A percentile compares a stretch with the other conserved stretches of the same genome.
phyloP scores from a whole-genome alignment of 2,113 vertebrate species.

The Trichomycterus rosablanca region DNA sequence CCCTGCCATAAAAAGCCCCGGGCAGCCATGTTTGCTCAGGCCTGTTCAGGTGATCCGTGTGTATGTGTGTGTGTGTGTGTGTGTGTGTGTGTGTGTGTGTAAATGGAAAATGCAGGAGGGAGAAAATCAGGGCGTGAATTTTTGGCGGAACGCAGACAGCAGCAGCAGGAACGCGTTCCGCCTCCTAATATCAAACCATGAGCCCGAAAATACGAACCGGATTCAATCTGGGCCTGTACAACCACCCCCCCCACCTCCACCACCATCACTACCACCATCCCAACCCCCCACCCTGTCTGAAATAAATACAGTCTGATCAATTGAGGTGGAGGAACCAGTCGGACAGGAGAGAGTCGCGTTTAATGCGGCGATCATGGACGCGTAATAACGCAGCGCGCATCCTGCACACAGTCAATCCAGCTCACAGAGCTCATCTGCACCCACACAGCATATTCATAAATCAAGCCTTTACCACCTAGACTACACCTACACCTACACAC shows the following conservation, averaged over 20 bases:
- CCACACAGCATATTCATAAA: too few species aligned
- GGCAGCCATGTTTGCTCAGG: slow-evolving; percentile 1
- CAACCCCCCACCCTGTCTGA: neutral
- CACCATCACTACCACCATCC: neutral
- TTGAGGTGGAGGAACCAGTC: slow-evolving; percentile 5
- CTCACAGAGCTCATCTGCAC: too few species aligned
- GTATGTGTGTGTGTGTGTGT: too few species aligned
- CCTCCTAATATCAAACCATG: slow-evolving; percentile 1
- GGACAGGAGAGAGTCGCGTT: neutral
- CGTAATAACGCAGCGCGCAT: too few species aligned
- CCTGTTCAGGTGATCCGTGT: neutral
- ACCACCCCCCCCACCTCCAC: neutral
- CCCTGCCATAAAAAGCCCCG: neutral
- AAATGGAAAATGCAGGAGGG: neutral
- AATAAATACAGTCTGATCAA: slow-evolving; percentile 19
- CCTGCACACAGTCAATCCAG: too few species aligned
- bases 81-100: too few species aligned
- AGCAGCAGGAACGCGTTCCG: slow-evolving; percentile 3
- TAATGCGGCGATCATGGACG: slow-evolving; percentile 16
- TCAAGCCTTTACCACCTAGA: neutral
- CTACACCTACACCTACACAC: neutral
- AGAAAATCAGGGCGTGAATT: neutral
- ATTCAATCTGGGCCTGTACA: neutral
- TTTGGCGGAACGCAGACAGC: neutral
- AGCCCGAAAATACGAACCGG: slow-evolving; percentile 1